Evolutionary conservation across 2,888 invertebrate species (phyloP).

Genomic region (Autographa gamma): DNA sequence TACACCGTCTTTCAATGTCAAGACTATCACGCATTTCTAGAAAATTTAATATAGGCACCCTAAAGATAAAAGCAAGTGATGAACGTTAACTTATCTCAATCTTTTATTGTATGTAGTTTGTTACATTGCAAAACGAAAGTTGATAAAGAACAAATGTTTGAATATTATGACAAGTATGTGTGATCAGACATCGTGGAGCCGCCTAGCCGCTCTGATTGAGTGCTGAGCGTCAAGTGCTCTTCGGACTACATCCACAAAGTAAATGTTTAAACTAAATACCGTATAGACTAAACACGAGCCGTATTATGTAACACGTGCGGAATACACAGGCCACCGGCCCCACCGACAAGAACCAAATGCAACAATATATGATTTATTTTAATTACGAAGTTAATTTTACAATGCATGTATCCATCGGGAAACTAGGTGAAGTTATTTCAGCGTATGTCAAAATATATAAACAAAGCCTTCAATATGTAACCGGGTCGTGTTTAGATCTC

Average conservation of each 20-base stretch:
- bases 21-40: slow-evolving; percentile 27
- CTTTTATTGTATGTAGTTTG: slow-evolving; percentile 49
- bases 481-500: slow-evolving; percentile 44
- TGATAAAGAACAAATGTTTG: slow-evolving; percentile 51
- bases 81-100: slow-evolving; percentile 41
- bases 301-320: slow-evolving; percentile 54
- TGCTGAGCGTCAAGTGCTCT: slow-evolving; percentile 60
- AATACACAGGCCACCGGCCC: slow-evolving; percentile 43
- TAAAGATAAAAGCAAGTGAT: slow-evolving; percentile 26
- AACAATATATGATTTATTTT: slow-evolving; percentile 59
- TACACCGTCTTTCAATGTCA: slow-evolving; percentile 39
- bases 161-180: slow-evolving; percentile 53
- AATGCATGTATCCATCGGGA: slow-evolving; percentile 28
- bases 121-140: slow-evolving; percentile 31
- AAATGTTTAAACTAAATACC: slow-evolving; percentile 64
- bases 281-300: slow-evolving; percentile 66
- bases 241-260: slow-evolving; percentile 65
- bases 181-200: slow-evolving; percentile 70
- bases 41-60: slow-evolving; percentile 29
- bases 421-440: slow-evolving; percentile 51
- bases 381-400: slow-evolving; percentile 50
- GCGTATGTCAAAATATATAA: slow-evolving; percentile 55
- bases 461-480: slow-evolving; percentile 42
- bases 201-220: slow-evolving; percentile 61
- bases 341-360: slow-evolving; percentile 53